Base-by-base conservation (phyloP, 1,140 invertebrate species). In the Leucophenga varia region DNA sequence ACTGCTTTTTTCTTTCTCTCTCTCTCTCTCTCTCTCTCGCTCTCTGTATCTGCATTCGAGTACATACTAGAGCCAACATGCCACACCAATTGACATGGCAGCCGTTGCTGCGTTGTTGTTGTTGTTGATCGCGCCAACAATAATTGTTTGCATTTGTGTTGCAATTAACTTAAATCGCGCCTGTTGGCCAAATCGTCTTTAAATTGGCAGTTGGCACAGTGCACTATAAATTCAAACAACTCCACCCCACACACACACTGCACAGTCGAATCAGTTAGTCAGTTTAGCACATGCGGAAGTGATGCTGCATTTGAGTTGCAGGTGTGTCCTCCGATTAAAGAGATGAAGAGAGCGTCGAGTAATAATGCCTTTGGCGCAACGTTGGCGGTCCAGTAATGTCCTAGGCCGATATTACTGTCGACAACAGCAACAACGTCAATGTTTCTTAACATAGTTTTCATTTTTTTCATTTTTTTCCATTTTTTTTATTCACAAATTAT, bases 401-500 rank as follows among this genome's bases (percentile, higher is more conserved):
- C n/a, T n/a, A n/a, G n/a, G n/a, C n/a, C n/a, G n/a, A n/a, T n/a
- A n/a, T n/a, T n/a, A n/a, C n/a, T n/a, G n/a, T n/a, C n/a, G n/a
- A n/a, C n/a, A n/a, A n/a, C n/a, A n/a, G n/a, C n/a, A n/a, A n/a
- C n/a, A n/a, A n/a, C n/a, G n/a, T n/a, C n/a, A n/a, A n/a, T n/a
- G n/a, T n/a, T n/a, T n/a, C n/a, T n/a, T n/a, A n/a, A n/a, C n/a
- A n/a, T n/a, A n/a, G n/a, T n/a, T n/a, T n/a, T n/a, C n/a, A n/a
- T n/a, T n/a, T n/a, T n/a, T n/a, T n/a, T n/a, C n/a, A n/a, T n/a
- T n/a, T n/a, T n/a, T n/a, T n/a, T n/a, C n/a, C n/a, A n/a, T n/a
- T n/a, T n/a, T n/a, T n/a, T n/a, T n/a, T n/a, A n/a, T 53, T 65
- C 52, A 57, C 67, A 70, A 70, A 70, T 70, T 70, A 70, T 70